phyloP scores from a whole-genome alignment of 1,140 invertebrate genomes.

The Macrobrachium nipponense region DNA sequence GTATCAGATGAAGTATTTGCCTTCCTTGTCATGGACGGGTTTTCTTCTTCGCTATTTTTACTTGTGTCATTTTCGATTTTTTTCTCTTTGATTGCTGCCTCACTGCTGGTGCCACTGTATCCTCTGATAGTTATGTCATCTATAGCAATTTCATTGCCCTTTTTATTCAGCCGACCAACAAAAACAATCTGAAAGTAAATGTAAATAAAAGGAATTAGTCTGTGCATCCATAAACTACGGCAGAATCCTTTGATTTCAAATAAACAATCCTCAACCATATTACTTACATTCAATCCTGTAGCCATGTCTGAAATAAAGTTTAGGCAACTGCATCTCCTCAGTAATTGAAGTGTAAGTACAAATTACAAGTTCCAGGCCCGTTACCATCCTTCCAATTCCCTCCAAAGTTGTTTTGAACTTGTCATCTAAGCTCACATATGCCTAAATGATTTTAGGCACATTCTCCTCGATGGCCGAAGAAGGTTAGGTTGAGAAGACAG shows the following conservation, averaged over 20 bases:
- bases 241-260: not conserved
- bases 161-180: conserved; percentile 28
- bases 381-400: too few species aligned
- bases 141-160: conserved; percentile 44
- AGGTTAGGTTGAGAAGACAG: too few species aligned
- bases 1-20: not conserved
- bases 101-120: not conserved
- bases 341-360: too few species aligned
- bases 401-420: too few species aligned
- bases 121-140: conserved; percentile 30
- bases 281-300: not conserved
- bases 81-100: not conserved
- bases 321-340: not conserved
- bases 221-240: too few species aligned
- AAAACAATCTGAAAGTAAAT: conserved; percentile 34
- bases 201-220: not conserved
- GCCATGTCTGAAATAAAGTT: not conserved
- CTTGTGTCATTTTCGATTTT: not conserved
- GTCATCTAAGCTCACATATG: too few species aligned
- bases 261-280: not conserved
- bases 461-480: too few species aligned
- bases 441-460: too few species aligned
- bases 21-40: not conserved
- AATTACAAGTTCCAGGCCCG: too few species aligned
- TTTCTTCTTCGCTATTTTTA: not conserved